These are phyloP conservation scores for Drosophila ogumai DNA, from an alignment of 1,140 invertebrate genomes.

Conservation along the genomic window DNA sequence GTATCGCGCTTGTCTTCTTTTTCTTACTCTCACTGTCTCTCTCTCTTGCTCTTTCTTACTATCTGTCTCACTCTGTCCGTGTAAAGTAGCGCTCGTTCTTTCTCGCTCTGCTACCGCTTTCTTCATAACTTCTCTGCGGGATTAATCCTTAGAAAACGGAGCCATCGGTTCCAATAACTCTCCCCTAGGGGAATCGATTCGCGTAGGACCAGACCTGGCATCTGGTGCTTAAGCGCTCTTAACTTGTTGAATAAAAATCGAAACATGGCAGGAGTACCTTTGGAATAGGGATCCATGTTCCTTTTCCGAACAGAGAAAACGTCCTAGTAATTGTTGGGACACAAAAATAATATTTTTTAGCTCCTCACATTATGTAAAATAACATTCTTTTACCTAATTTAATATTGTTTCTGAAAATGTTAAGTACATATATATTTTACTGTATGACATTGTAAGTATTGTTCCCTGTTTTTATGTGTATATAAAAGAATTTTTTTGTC, in stretches of 20 bases:
- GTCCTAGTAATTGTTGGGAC: not conserved
- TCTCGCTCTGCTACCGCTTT: slow-evolving; percentile 42
- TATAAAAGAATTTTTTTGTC: too few relatives aligned
- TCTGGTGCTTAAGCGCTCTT: slow-evolving; percentile 20
- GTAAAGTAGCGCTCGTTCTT: slow-evolving; percentile 42
- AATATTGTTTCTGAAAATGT: not conserved
- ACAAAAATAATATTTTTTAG: not conserved
- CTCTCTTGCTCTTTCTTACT: slow-evolving; percentile 17
- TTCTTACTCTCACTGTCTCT: slow-evolving; percentile 31
- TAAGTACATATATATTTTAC: not conserved
- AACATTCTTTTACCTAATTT: too few relatives aligned
- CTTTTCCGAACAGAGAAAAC: slow-evolving; percentile 23
- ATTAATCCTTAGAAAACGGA: slow-evolving; percentile 9
- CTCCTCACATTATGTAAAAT: not conserved
- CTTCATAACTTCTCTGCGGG: slow-evolving; percentile 12
- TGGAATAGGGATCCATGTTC: not conserved
- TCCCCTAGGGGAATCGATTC: slow-evolving; percentile 3
- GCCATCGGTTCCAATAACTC: not conserved
- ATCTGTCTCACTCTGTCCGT: slow-evolving; percentile 43
- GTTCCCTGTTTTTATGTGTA: not conserved
- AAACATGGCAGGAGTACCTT: slow-evolving; percentile 16
- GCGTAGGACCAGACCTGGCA: not conserved
- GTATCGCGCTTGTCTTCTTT: slow-evolving; percentile 64
- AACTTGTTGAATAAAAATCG: slow-evolving; percentile 19
- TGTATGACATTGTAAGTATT: not conserved